These are phyloP conservation scores for Anhinga rufa DNA, from an alignment of 2,113 vertebrate genomes.

Conservation along the genomic window DNA sequence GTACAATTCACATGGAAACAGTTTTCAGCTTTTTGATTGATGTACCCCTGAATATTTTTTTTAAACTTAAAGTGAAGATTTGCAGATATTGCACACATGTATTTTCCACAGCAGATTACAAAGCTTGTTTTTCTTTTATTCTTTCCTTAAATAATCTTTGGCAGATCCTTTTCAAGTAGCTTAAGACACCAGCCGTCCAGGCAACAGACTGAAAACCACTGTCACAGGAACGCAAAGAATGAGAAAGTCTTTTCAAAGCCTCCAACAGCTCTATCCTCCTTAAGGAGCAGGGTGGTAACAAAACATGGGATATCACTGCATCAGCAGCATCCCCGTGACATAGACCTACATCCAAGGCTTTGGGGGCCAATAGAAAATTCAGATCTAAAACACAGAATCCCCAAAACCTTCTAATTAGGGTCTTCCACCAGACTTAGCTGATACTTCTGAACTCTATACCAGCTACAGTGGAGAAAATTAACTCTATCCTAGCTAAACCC, in stretches of 20 bases:
- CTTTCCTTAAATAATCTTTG: background rate
- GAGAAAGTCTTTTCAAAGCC: background rate
- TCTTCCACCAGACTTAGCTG: background rate
- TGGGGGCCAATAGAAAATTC: background rate
- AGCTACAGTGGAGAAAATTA: background rate
- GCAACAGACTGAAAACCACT: background rate
- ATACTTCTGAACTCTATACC: background rate
- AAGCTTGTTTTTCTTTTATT: background rate
- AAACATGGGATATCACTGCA: no score
- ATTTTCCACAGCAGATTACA: background rate
- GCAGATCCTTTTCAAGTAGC: background rate
- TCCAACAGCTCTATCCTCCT: background rate
- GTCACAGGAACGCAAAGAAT: background rate
- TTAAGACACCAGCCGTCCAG: background rate
- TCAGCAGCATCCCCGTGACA: background rate
- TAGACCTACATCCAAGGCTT: background rate
- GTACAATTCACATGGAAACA: background rate
- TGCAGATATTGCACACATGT: background rate
- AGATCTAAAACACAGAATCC: background rate
- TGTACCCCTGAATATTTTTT: background rate
- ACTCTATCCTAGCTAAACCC: background rate
- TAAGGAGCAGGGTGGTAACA: background rate
- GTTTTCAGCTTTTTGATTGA: background rate
- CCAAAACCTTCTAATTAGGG: background rate
- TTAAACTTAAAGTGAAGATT: background rate